Evolutionary conservation across 2,797 vertebrate species (phyloP).

Genomic region (Enoplosus armatus): DNA sequence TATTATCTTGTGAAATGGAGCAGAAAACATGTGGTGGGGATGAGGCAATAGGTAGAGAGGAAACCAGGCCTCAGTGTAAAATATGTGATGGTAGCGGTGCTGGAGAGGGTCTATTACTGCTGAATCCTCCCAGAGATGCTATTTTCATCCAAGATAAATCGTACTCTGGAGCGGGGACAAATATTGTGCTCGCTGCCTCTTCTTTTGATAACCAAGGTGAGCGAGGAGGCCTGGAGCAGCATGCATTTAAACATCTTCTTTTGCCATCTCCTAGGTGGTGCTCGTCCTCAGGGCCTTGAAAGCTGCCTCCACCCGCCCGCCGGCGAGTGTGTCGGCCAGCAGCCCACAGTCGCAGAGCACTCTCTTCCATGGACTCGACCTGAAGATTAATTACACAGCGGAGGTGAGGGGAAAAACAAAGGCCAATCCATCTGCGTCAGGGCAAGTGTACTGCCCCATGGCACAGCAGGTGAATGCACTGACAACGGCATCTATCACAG

Average conservation of each 20-base stretch:
- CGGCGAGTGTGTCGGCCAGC: conserved; percentile 71
- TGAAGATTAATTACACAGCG: conserved; percentile 84
- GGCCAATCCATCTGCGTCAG: conserved; percentile 84
- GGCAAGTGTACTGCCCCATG: conserved; percentile 78
- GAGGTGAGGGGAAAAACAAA: conserved; percentile 82
- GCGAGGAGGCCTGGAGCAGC: conserved; percentile 55
- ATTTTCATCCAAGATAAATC: conserved; percentile 76
- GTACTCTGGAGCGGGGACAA: conserved; percentile 68
- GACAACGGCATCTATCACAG: conserved; percentile 83
- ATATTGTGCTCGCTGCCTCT: conserved; percentile 64
- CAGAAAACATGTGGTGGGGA: conserved; percentile 56
- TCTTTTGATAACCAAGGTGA: conserved; percentile 74
- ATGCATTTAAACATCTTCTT: conserved; percentile 82
- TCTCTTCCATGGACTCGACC: conserved; percentile 61
- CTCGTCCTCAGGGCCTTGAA: conserved; percentile 64
- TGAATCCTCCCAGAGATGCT: conserved; percentile 68
- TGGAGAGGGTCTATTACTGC: conserved; percentile 66
- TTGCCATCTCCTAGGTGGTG: conserved; percentile 67
- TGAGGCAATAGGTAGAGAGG: conserved; percentile 52
- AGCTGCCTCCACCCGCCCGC: conserved; percentile 53
- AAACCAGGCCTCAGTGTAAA: conserved; percentile 60
- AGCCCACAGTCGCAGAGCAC: conserved; percentile 38
- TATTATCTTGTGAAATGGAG: conserved; percentile 76
- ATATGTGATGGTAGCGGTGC: conserved; percentile 52
- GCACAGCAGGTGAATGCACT: conserved; percentile 70